phyloP scores from a whole-genome alignment of 2,888 invertebrate species.

The Phengaris alcon region DNA sequence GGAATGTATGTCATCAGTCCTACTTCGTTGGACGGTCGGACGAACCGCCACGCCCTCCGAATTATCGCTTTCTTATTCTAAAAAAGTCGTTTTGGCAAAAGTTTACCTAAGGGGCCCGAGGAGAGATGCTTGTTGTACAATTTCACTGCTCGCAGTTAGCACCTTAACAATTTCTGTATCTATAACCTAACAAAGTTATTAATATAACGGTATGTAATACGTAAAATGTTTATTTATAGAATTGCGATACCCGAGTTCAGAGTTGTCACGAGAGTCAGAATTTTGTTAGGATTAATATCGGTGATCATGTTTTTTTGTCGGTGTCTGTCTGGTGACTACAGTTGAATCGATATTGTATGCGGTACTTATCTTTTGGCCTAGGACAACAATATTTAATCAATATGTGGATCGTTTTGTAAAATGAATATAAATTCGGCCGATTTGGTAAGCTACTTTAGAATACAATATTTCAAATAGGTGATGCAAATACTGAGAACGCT shows the following conservation, averaged over 20 bases:
- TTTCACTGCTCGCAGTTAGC: conserved; percentile 24
- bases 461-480: not conserved
- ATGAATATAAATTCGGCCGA: not conserved
- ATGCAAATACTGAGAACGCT: not conserved
- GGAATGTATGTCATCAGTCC: conserved; percentile 48
- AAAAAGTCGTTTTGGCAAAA: conserved; percentile 39
- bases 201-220: conserved; percentile 26
- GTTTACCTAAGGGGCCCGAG: conserved; percentile 32
- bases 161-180: conserved; percentile 21
- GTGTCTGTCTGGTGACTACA: conserved; percentile 10
- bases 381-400: not conserved
- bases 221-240: conserved; percentile 25
- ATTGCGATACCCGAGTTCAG: conserved; percentile 18
- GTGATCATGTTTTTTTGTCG: not conserved
- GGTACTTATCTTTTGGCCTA: conserved; percentile 6
- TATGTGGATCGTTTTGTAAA: not conserved
- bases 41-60: conserved; percentile 47
- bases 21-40: conserved; percentile 40
- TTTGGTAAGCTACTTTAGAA: no score
- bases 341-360: not conserved
- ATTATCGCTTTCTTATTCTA: conserved; percentile 55
- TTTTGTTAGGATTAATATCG: conserved; percentile 15
- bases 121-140: conserved; percentile 7
- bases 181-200: conserved; percentile 23
- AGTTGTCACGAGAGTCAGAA: conserved; percentile 19